Conservation (phyloP, 2,113 vertebrate species). For the Illadopsis cleaveri region DNA sequence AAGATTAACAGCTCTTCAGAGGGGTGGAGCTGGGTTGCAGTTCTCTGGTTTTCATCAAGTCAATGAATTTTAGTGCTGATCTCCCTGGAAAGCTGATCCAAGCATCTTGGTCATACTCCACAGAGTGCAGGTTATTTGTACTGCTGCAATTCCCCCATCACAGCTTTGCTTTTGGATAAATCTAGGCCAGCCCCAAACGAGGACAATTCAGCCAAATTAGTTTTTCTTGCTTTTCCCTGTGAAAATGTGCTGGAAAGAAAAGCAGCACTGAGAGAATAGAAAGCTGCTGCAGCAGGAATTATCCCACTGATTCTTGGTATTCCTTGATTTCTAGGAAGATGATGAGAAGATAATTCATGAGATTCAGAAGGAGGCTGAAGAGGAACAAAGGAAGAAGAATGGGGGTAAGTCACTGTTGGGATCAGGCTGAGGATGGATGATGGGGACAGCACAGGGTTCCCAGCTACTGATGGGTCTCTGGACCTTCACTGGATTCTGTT, state of each 20-base stretch:
- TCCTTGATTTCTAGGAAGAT: slow-evolving; percentile 79
- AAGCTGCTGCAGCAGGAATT: background rate
- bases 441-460: background rate
- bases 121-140: background rate
- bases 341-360: slow-evolving; percentile 94
- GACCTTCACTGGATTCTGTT: background rate
- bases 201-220: background rate
- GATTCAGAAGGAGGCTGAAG: slow-evolving; percentile 93
- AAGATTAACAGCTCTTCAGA: slow-evolving; percentile 51
- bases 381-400: slow-evolving; percentile 88
- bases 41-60: slow-evolving; percentile 31
- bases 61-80: background rate
- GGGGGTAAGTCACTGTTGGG: slow-evolving; percentile 73
- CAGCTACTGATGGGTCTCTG: background rate
- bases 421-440: rapidly evolving
- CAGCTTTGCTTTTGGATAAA: background rate
- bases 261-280: background rate
- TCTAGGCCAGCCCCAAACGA: background rate
- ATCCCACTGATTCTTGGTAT: background rate
- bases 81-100: background rate
- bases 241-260: background rate
- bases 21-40: background rate
- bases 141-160: background rate
- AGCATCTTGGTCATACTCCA: background rate
- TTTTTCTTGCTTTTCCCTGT: rapidly evolving